These are phyloP conservation scores for Neolamprologus kungweensis DNA, from an alignment of 2,113 vertebrate species.

Conservation along the genomic window DNA sequence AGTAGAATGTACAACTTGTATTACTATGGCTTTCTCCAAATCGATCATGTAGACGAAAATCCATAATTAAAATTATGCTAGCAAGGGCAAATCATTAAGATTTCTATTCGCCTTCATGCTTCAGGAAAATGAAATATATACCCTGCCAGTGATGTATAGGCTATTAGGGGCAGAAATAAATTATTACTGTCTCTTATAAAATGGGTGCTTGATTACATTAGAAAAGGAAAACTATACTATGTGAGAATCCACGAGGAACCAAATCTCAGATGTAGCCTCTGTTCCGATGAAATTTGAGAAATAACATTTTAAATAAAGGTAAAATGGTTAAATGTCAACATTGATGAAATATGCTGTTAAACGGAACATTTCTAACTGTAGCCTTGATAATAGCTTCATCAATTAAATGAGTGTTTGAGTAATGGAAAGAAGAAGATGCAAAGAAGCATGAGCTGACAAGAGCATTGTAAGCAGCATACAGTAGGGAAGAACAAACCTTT, in stretches of 20 bases:
- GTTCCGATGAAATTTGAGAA: not conserved
- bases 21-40: constrained; percentile 74
- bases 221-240: constrained; percentile 49
- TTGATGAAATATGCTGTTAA: not conserved
- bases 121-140: constrained; percentile 69
- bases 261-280: constrained; percentile 9
- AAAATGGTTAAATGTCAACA: not conserved
- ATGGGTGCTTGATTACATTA: constrained; percentile 68
- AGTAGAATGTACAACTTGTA: constrained; percentile 77
- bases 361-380: not conserved
- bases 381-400: not conserved
- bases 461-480: not conserved
- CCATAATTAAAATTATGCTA: constrained; percentile 79
- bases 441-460: not conserved
- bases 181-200: constrained; percentile 65
- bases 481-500: not conserved
- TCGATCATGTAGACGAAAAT: constrained; percentile 77
- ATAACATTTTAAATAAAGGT: not conserved
- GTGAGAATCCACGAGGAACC: constrained; percentile 49
- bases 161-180: constrained; percentile 69
- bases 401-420: not conserved
- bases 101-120: constrained; percentile 66
- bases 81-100: constrained; percentile 74
- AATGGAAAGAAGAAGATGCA: not conserved
- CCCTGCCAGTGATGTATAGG: constrained; percentile 69